Base-by-base conservation (phyloP, 2,888 invertebrate genomes). In the Deilephila elpenor region DNA sequence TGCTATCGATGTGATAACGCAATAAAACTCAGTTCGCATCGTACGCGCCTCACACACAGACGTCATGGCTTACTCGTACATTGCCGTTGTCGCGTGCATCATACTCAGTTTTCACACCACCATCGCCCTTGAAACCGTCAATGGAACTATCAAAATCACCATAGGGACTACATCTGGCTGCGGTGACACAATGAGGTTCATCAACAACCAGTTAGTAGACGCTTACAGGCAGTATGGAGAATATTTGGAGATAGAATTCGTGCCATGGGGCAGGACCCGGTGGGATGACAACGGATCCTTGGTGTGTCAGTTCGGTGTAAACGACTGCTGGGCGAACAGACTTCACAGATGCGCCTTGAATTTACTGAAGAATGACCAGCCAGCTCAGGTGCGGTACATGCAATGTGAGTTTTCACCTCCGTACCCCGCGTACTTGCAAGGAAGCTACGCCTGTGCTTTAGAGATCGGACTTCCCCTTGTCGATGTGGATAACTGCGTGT, bases 321-420 rank as follows among this genome's bases (percentile, higher is more conserved):
- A 80, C 56, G 94, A 94, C 75, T 95, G 95, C 78, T 92, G 88
- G 86, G 93, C 93, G 0, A 95, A 95, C 72, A 87, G 91, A 11
- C 77, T 91, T 0, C 92, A 95, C 17, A 86, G 94, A 77, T 95
- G 95, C 75, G 90, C 83, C 1, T 77, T 95, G 3, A 79, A 89
- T 75, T 75, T 86, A 76, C 78, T 94, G 29, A 80, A 80, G 29
- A 86, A 76, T 5, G 83, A 92, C 72, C 89, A 90, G 73, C 87
- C 85, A 0, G 88, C 88, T 19, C 90, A 89, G 76, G 73, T 94
- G 32, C 77, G 86, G 3, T 95, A 92, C 77, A 92, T 95, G 89
- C 75, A 61, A 17, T 95, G 95, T 74, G 95, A 95, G 77, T 93
- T 90, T 71, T 73, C 85, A 0, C 61, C 79, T 0, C 88, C 91